Evolutionary conservation across 1,140 invertebrate genomes (phyloP).

Genomic region (Halotydeus destructor): DNA sequence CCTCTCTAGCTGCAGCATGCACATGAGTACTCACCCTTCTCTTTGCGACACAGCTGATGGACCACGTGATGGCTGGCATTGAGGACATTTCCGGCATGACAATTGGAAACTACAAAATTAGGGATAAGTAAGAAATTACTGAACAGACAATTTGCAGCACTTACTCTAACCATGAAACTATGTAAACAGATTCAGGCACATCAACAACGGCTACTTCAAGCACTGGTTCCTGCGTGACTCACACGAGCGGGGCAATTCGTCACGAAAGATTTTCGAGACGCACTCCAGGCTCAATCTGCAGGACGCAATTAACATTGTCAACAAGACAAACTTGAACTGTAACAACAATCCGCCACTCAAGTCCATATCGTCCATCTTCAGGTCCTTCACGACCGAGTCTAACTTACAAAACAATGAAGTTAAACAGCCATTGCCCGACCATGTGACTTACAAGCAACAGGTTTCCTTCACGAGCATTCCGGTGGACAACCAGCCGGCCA

Average conservation of each 20-base stretch:
- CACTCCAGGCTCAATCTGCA: conserved; percentile 79
- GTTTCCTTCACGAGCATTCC: conserved; percentile 17
- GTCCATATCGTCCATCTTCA: conserved; percentile 68
- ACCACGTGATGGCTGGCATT: conserved; percentile 84
- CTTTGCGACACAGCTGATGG: conserved; percentile 81
- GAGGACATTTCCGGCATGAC: conserved; percentile 85
- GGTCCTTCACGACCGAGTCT: conserved; percentile 60
- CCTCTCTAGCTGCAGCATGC: no score
- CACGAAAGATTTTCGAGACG: conserved; percentile 76
- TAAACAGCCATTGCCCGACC: conserved; percentile 17
- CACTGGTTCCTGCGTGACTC: conserved; percentile 64
- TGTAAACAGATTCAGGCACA: conserved; percentile 55
- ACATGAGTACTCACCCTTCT: no score
- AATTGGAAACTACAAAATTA: conserved; percentile 75
- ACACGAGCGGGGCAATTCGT: conserved; percentile 41
- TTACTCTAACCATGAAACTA: conserved; percentile 2
- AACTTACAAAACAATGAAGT: no score
- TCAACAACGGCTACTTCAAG: conserved; percentile 77
- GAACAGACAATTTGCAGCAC: conserved; percentile 1
- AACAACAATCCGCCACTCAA: conserved; percentile 57
- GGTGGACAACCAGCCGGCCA: conserved; percentile 53
- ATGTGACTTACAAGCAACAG: background rate
- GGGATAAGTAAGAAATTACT: conserved; percentile 47
- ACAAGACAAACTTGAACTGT: conserved; percentile 23
- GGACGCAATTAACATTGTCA: conserved; percentile 73